Conservation (phyloP, 2,888 invertebrate genomes). For the Brassicogethes aeneus region DNA sequence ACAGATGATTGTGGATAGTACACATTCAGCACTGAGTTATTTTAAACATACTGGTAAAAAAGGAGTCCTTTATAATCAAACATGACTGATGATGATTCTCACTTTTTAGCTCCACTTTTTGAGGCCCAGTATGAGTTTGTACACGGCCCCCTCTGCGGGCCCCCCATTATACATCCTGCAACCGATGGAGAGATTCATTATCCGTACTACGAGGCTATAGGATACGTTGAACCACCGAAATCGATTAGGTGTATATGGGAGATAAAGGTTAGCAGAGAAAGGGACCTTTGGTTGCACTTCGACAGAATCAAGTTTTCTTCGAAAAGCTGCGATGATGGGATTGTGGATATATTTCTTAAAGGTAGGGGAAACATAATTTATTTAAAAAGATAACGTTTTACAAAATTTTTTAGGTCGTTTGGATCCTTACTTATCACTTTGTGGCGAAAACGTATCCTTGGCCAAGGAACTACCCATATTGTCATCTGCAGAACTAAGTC, state of each 20-base stretch:
- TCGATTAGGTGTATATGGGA: constrained; percentile 47
- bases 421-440: constrained; percentile 71
- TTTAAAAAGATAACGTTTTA: constrained; percentile 7
- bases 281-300: constrained; percentile 80
- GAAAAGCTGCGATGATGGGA: constrained; percentile 77
- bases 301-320: constrained; percentile 81
- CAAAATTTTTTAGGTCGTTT: constrained; percentile 35
- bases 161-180: constrained; percentile 67
- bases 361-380: constrained; percentile 6
- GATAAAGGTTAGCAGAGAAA: constrained; percentile 68
- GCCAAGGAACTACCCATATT: constrained; percentile 73
- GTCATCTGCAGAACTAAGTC: constrained; percentile 67
- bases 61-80: too few relatives aligned
- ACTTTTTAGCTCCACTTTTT: constrained; percentile 74
- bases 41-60: constrained; percentile 82
- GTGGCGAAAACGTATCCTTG: constrained; percentile 77
- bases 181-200: constrained; percentile 83
- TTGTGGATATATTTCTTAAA: constrained; percentile 63
- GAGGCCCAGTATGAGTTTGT: constrained; percentile 84
- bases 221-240: constrained; percentile 58
- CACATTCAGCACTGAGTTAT: constrained; percentile 78
- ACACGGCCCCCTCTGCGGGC: constrained; percentile 81
- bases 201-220: constrained; percentile 72
- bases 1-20: constrained; percentile 73
- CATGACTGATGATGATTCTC: too few relatives aligned